Conservation (phyloP, 2,797 vertebrate species). For the Thaleichthys pacificus region DNA sequence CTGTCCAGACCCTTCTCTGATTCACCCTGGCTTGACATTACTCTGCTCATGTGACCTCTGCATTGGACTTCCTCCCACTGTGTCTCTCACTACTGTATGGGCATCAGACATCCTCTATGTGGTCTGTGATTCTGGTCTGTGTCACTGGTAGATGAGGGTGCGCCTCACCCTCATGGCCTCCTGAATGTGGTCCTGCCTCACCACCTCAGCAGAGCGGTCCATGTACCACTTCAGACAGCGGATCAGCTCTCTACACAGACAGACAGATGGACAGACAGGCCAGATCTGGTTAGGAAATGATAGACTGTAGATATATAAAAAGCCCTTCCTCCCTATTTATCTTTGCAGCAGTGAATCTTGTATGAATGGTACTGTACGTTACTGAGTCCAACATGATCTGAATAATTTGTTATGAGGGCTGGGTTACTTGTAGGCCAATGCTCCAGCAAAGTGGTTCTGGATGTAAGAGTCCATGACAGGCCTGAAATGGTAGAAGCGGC, state of each 20-base stretch:
- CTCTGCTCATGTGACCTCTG: slow-evolving; percentile 31
- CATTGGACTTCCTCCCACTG: slow-evolving; percentile 15
- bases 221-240: slow-evolving; percentile 99
- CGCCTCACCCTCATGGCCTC: slow-evolving; percentile 93
- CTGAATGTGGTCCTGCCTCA: slow-evolving; percentile 97
- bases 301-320: not conserved
- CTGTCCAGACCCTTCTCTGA: slow-evolving; percentile 15
- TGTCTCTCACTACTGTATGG: too few relatives aligned
- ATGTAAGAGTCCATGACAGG: slow-evolving; percentile 99
- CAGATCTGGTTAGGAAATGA: not conserved
- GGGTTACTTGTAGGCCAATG: slow-evolving; percentile 94
- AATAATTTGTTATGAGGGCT: slow-evolving; percentile 1
- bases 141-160: not conserved
- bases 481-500: slow-evolving; percentile 97
- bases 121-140: too few relatives aligned
- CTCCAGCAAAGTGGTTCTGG: slow-evolving; percentile 98
- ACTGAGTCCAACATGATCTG: too few relatives aligned
- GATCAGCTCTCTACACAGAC: slow-evolving; percentile 86
- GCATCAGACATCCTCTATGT: too few relatives aligned
- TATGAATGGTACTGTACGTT: not conserved
- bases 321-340: not conserved
- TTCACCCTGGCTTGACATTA: slow-evolving; percentile 27
- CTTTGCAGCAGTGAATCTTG: not conserved
- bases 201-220: slow-evolving; percentile 96
- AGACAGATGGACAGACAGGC: not conserved